A percentile compares a stretch with the other conserved stretches of the same genome.
Evolutionary conservation across 2,113 vertebrate species (phyloP).

Genomic region (Melanocharis versteri): DNA sequence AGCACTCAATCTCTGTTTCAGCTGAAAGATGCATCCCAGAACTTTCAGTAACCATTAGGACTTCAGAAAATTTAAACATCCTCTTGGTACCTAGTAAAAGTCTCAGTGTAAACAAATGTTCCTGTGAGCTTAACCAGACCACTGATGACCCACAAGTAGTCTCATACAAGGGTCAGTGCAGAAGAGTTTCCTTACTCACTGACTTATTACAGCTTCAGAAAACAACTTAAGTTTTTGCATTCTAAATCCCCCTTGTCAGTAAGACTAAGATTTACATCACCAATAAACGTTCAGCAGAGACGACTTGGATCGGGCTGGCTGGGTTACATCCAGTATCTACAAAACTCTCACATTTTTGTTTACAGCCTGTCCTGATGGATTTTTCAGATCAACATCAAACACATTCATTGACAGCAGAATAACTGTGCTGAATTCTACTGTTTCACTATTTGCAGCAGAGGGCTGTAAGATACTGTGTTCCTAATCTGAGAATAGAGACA

Average conservation of each 20-base stretch:
- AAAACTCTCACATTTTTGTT: background rate
- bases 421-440: background rate
- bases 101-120: background rate
- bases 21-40: constrained; percentile 1
- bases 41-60: constrained; percentile 15
- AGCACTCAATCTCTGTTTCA: background rate
- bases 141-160: background rate
- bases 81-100: constrained; percentile 8
- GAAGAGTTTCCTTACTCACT: background rate
- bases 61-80: constrained; percentile 18
- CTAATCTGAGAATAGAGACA: background rate
- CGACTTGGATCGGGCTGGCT: background rate
- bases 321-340: background rate
- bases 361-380: background rate
- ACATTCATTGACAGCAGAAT: background rate
- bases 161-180: background rate
- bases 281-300: background rate
- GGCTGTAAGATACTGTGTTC: background rate
- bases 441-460: background rate
- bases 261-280: background rate
- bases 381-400: background rate
- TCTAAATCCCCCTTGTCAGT: background rate
- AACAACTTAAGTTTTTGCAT: background rate
- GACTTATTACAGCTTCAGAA: background rate
- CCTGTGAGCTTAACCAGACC: background rate